Evolutionary conservation across 2,797 vertebrate genomes (phyloP), one percentile per base, ranked within the genome.

Genomic region (Sarcophilus harrisii): DNA sequence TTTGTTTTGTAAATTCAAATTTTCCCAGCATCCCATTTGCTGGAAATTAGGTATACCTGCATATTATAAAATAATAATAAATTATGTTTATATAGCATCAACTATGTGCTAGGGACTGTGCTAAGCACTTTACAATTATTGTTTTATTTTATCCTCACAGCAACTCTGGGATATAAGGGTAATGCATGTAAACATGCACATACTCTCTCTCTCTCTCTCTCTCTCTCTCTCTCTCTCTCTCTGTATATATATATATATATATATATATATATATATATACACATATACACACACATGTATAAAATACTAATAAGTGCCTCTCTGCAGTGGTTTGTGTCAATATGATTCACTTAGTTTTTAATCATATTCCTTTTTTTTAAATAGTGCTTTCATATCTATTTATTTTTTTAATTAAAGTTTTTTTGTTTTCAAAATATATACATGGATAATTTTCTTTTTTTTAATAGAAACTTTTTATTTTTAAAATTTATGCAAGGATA

Each of bases 291-390:
- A 59, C 13, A n/a, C 32, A 66, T 66, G 4, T 14, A n/a, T 66
- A n/a, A 14, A 73, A 30, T 45, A 45, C 21, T 45, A 45, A 18
- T 62, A 62, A 62, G 32, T 81, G 21, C 45, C 9, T 81, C 57
- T 27, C 57, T 38, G 91, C 4, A 91, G 2, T 55, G 91, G 24
- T 62, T 58, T 28, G 57, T 91, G 59, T 91, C 92, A 93, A 95
- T 12, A 89, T 90, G 3, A 92, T 94, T 93, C 29, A 89, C 12
- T 94, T 38, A 32, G 66, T 38, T 94, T 57, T 92, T 38, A 54
- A 58, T 58, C 57, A 57, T 57, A 57, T 57, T 11, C 5, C 10
- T 55, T 11, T 55, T 55, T 55, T 55, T 55, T 11, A 55, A 55
- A 55, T 10, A 55, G 54, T 55, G 9, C 54, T 55, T 55, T 55